Conservation (phyloP, 64 coral and sea anemone species). For the Montipora cactus region DNA sequence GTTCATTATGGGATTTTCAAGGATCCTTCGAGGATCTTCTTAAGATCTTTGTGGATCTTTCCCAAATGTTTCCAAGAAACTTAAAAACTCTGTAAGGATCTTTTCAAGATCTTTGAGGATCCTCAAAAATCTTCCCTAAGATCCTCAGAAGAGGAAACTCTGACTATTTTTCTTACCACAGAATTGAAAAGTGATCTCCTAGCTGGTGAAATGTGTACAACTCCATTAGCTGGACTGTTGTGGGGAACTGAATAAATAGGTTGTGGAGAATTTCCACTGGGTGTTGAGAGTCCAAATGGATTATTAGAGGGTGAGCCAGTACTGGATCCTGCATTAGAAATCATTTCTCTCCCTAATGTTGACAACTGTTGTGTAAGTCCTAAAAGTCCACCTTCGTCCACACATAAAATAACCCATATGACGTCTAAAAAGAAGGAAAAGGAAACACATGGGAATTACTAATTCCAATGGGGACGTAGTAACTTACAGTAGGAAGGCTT, state of each 20-base stretch:
- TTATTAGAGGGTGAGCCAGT: constrained; percentile 45
- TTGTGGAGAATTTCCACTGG: constrained; percentile 75
- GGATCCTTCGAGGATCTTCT: too few relatives aligned
- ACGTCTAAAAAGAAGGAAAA: constrained; percentile 65
- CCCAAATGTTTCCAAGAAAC: too few relatives aligned
- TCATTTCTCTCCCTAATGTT: constrained; percentile 81
- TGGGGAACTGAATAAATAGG: constrained; percentile 81
- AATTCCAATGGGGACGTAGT: too few relatives aligned
- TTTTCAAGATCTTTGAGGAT: too few relatives aligned
- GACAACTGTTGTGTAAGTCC: constrained; percentile 92
- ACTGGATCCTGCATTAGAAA: constrained; percentile 27
- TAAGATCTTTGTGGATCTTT: too few relatives aligned
- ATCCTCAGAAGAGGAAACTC: not conserved
- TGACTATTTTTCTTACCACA: constrained; percentile 30
- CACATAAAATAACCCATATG: constrained; percentile 92
- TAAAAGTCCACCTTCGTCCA: constrained; percentile 89
- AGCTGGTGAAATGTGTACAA: constrained; percentile 62
- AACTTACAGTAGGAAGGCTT: too few relatives aligned
- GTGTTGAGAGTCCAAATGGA: constrained; percentile 78
- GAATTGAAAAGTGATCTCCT: constrained; percentile 85
- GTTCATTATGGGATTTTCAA: too few relatives aligned
- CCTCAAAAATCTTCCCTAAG: too few relatives aligned
- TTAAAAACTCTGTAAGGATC: too few relatives aligned
- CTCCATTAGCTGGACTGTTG: constrained; percentile 76
- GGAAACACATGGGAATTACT: not conserved